Percentiles rank a stretch among this genome's conserved stretches.
Conservation (phyloP, 2,113 vertebrate species). For the Greenwoodochromis staneri region DNA sequence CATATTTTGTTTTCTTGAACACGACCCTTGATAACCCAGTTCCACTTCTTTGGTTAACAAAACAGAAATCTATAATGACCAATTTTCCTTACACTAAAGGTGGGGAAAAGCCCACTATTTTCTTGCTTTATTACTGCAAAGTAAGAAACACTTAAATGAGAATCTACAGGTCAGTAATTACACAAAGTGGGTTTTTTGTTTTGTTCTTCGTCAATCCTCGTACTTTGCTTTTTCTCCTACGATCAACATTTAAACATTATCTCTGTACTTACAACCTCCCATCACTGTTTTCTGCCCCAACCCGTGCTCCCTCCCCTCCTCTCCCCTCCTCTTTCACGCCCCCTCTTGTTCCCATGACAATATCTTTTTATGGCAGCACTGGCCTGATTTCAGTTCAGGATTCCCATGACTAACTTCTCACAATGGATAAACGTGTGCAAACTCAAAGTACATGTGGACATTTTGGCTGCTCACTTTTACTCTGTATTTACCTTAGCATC, state of each 20-base stretch:
- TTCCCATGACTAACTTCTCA: slow-evolving; percentile 37
- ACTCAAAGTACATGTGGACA: background rate
- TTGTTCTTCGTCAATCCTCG: background rate
- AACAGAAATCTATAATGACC: background rate
- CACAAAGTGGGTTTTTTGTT: background rate
- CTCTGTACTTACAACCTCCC: background rate
- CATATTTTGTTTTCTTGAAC: background rate
- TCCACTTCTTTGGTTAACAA: background rate
- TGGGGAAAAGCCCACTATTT: background rate
- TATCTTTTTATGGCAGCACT: slow-evolving; percentile 49
- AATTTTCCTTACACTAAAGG: background rate
- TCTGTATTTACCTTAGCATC: background rate
- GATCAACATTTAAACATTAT: background rate
- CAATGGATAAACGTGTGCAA: background rate
- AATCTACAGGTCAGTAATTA: background rate
- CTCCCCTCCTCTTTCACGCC: background rate
- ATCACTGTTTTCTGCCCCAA: background rate
- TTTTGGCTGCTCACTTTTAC: background rate
- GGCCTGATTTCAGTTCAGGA: slow-evolving; percentile 46
- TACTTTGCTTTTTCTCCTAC: background rate
- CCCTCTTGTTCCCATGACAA: slow-evolving; percentile 25
- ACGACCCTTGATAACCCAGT: background rate
- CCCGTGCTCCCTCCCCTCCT: background rate
- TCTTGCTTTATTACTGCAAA: background rate
- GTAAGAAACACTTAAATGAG: background rate